phyloP scores from a whole-genome alignment of 2,797 vertebrate genomes.

The Eulemur rubriventer region DNA sequence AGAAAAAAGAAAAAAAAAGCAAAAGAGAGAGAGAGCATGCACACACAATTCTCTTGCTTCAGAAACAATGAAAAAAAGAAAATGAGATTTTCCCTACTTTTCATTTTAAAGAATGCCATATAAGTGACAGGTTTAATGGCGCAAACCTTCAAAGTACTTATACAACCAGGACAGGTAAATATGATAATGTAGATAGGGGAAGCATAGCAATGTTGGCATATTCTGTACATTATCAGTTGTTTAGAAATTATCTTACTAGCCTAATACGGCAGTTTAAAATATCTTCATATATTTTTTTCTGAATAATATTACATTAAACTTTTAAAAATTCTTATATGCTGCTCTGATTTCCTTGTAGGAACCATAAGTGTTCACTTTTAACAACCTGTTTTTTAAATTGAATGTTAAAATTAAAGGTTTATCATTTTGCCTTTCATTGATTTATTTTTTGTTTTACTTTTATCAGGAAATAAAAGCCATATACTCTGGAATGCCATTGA shows the following conservation, averaged over 20 bases:
- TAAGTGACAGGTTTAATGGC: neutral
- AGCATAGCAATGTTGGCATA: neutral
- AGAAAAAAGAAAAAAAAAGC: neutral
- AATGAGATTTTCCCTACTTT: neutral
- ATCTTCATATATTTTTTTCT: neutral
- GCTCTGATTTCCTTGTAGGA: neutral
- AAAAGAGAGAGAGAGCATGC: neutral
- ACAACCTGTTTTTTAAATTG: neutral
- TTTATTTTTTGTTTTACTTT: slow-evolving; percentile 73
- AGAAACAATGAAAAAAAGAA: neutral
- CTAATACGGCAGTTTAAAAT: neutral
- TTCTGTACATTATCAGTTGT: neutral
- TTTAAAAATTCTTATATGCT: neutral
- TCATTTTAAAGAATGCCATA: neutral
- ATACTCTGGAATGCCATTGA: slow-evolving; percentile 51
- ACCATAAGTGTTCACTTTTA: neutral
- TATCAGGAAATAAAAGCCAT: slow-evolving; percentile 67
- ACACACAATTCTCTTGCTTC: neutral
- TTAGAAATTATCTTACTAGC: neutral
- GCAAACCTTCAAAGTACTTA: slow-evolving; percentile 4
- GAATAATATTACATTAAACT: neutral
- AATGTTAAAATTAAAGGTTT: neutral
- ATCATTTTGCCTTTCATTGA: neutral
- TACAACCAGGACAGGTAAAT: neutral
- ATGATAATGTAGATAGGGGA: neutral